Evolutionary conservation across 2,888 invertebrate species (phyloP), one percentile per base, ranked within the genome.

Genomic region (Thymelicus sylvestris): DNA sequence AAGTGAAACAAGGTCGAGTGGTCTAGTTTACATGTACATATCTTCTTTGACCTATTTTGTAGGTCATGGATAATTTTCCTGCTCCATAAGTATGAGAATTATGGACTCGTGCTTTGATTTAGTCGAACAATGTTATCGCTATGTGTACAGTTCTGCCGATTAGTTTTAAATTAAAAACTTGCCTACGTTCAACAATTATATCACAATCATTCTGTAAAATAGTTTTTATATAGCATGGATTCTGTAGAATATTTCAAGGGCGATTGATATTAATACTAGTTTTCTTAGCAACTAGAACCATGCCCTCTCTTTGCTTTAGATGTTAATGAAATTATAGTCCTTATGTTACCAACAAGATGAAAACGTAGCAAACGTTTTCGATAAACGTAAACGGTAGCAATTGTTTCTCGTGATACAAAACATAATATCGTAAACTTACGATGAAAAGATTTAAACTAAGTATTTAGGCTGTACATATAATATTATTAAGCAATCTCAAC

Each of bases 121-220:
- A 2, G 2, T 67, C 6, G 12, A 50, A 60, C 60, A 60, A 67
- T 67, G 67, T 67, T 67, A 60, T 60, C 67, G 24, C 38, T 24
- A 7, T 13, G 10, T 39, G 41, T 31, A 0, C 48, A 39, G 60
- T 67, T 61, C 38, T 61, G 50, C 13, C 61, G 50, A 67, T 67
- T 66, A 66, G 10, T 7, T 38, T 15, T 19, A 50, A 61, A 67
- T 62, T 61, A 62, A 50, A 67, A 62, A 52, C 67, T 50, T 24
- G 44, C 50, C 38, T 50, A 7, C 52, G 52, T 41, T 62, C 6
- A 52, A 31, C 19, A 24, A 15, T 38, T 31, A 15, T 41, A 61
- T 41, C 12, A 60, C 38, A 50, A 67, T 67, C 10, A 48, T 38
- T 50, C 10, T 50, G 7, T 8, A 52, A 19, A 15, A 52, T 52